Base-by-base conservation (phyloP, 2,113 vertebrate species). In the Oryzias celebensis region DNA sequence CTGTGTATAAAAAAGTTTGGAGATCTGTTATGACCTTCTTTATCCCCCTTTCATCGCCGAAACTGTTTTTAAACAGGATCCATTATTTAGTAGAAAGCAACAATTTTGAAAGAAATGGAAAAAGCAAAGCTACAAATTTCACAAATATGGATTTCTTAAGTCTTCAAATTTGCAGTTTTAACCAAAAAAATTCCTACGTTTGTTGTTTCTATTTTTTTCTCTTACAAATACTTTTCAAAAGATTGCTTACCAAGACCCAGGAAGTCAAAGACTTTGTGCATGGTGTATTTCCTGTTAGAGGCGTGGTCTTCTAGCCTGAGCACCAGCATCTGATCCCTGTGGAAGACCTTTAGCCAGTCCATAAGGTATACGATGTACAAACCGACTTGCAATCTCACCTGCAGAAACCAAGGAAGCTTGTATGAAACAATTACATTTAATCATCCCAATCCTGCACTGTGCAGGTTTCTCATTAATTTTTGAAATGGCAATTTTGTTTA, bases 361-460 rank as follows among this genome's bases (percentile, higher is more conserved):
- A 95, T 84, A 26, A 99, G 84, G 75, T 95, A 98, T 43, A 98
- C 94, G 0, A 93, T 94, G 10, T 99, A 99, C n/a, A 99, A 88
- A 14, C 97, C 97, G 0, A 99, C 93, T 58, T 96, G 95, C n/a
- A 99, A 82, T 74, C 97, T 90, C 50, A 98, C 96, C 97, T 99
- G 77, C 43, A 67, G 36, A 68, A 50, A 68, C 62, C 0, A 41
- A 56, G 14, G 54, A 16, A 52, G 52, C 62, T 51, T 20, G 45
- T 36, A 26, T 10, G n/a, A 65, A 64, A 57, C 24, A 36, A 49
- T 49, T 0, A 5, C 52, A 47, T 18, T 47, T 7, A 20, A 14
- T 16, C 16, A 5, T 17, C 44, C 4, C 4, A 45, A 45, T 45
- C 36, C 10, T 36, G 8, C 26, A 28, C 7, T 28, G 26, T 28